Conservation (phyloP, 2,797 vertebrate species). For the Etheostoma nigrum region DNA sequence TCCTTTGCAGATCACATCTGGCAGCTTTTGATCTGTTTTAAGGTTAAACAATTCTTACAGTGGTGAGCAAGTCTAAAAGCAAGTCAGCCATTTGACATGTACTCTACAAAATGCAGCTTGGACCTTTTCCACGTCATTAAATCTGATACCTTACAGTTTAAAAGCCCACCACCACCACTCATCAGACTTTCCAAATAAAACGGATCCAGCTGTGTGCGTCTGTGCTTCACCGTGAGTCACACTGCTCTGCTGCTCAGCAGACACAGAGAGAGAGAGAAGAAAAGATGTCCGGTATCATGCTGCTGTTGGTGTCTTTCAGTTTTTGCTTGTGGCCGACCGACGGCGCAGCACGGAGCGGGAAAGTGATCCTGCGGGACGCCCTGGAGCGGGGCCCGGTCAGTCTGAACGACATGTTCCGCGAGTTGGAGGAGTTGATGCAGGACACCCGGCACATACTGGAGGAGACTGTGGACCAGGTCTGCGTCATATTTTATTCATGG, state of each 20-base stretch:
- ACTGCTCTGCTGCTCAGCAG: conserved; percentile 16
- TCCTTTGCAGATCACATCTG: conserved; percentile 1
- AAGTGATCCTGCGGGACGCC: conserved; percentile 34
- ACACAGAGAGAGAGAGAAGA: neutral
- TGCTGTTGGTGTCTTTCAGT: conserved; percentile 57
- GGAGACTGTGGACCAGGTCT: conserved; percentile 93
- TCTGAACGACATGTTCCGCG: conserved; percentile 93
- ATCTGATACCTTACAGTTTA: conserved; percentile 23
- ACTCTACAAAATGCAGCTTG: conserved; percentile 6
- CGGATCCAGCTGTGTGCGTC: conserved; percentile 63
- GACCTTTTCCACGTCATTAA: conserved; percentile 45
- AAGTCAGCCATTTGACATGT: neutral
- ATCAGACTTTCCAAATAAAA: conserved; percentile 83
- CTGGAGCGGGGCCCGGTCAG: conserved; percentile 82
- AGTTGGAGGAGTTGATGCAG: conserved; percentile 94
- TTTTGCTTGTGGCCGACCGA: conserved; percentile 62
- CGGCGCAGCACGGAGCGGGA: conserved; percentile 18
- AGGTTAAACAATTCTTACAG: neutral
- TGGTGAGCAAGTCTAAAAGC: neutral
- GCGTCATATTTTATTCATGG: conserved; percentile 50
- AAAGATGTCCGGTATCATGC: conserved; percentile 61
- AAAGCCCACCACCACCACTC: neutral
- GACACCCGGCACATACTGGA: conserved; percentile 93
- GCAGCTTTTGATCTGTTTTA: conserved; percentile 1
- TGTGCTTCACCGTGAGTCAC: conserved; percentile 66